Evolutionary conservation across 1,140 invertebrate genomes (phyloP).

Genomic region (Hylaeus anthracinus): DNA sequence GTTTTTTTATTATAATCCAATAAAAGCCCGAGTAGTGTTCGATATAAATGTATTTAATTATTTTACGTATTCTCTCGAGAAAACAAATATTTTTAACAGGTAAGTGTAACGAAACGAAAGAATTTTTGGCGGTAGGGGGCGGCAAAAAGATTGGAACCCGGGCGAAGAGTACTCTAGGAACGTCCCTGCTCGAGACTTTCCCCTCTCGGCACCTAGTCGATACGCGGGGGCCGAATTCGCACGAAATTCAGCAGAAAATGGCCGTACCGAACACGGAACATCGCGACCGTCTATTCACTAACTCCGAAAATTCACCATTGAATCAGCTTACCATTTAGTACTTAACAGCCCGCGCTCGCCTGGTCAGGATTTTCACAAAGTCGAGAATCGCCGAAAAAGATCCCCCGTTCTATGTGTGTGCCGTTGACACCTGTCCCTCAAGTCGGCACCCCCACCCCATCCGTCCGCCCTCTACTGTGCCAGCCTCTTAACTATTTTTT

Average conservation of each 20-base stretch:
- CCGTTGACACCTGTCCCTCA: conserved; percentile 79
- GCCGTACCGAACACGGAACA: conserved; percentile 56
- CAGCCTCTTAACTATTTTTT: conserved; percentile 80
- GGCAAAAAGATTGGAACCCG: too few species aligned
- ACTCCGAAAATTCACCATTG: not conserved
- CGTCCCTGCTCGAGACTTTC: conserved; percentile 35
- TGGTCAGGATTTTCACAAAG: conserved; percentile 41
- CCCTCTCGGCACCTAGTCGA: conserved; percentile 68
- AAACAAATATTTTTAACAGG: too few species aligned
- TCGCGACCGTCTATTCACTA: not conserved
- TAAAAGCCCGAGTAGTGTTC: too few species aligned
- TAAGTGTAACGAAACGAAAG: too few species aligned
- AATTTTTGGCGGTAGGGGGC: too few species aligned
- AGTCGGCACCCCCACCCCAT: conserved; percentile 77
- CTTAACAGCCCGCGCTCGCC: conserved; percentile 32
- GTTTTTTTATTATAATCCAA: too few species aligned
- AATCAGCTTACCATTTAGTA: conserved; percentile 70
- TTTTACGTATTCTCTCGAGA: too few species aligned
- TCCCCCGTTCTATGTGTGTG: conserved; percentile 66
- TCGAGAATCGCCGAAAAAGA: conserved; percentile 51
- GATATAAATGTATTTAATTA: too few species aligned
- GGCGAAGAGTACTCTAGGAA: too few species aligned
- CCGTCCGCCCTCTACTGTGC: conserved; percentile 77
- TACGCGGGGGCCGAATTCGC: conserved; percentile 73
- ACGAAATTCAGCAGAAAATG: conserved; percentile 76